Base-by-base conservation (phyloP, 2,888 invertebrate genomes). In the Caenorhabditis sp. region DNA sequence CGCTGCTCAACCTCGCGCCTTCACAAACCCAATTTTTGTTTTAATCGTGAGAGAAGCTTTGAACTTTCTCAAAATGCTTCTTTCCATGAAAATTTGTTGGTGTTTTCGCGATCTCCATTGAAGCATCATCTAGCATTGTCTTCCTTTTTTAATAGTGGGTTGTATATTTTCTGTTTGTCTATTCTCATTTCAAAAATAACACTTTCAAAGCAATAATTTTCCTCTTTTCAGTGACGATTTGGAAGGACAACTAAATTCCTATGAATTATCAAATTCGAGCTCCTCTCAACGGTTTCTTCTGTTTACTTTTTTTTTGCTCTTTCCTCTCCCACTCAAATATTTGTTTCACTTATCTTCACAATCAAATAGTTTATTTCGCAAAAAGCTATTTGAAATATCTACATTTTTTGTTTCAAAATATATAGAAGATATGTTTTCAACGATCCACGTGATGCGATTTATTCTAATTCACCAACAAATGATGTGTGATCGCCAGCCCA, bases 401-500 rank as follows among this genome's bases (percentile, higher is more conserved):
- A 50, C n/a, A n/a, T 8, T 50, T n/a, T 21, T n/a, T 50, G 6
- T 50, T 8, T 8, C 5, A 50, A 50, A 50, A 21, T 4, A 19
- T 8, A 17, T 5, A 50, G 50, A n/a, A 50, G 50, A 53, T 53
- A 53, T 24, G n/a, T 21, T 8, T 4, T 21, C 21, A 3, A 53
- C 24, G 21, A 6, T 53, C 21, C 10, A 43, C 43, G 14, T 31
- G 14, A 26, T 54, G 10, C 17, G 10, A 23, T 4, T 59, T 23
- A 81, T 62, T 79, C 75, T 2, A 81, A 67, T 58, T 81, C 77
- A 53, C 76, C 69, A 26, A 78, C 71, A 68, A 83, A 82, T 1
- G 82, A 81, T 10, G 76, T 65, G 27, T 78, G 79, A 14, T 81
- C 82, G 12, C 69, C 63, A 21, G 89, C 89, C 95, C 95, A 95